Evolutionary conservation across 2,888 invertebrate genomes (phyloP).

Genomic region (Hemistola chrysoprasaria): DNA sequence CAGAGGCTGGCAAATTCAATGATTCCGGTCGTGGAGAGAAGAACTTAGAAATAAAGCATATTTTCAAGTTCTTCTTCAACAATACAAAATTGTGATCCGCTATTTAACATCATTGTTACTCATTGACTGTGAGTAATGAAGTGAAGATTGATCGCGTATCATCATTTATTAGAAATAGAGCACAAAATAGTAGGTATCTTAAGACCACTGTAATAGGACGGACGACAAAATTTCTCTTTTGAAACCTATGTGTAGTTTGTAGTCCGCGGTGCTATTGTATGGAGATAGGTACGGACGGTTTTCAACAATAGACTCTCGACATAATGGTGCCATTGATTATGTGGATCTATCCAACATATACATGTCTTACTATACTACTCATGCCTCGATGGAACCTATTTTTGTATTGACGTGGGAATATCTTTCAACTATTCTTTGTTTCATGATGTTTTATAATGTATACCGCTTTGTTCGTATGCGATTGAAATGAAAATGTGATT

Average conservation of each 20-base stretch:
- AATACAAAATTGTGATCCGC: no score
- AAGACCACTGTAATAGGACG: slow-evolving; percentile 32
- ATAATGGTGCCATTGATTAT: slow-evolving; percentile 78
- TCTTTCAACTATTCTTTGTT: slow-evolving; percentile 29
- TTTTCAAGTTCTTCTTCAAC: no score
- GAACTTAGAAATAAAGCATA: no score
- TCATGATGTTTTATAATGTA: slow-evolving; percentile 12
- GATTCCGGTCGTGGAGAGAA: no score
- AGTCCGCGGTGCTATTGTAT: slow-evolving; percentile 62
- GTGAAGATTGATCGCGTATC: no score
- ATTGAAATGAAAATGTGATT: slow-evolving; percentile 19
- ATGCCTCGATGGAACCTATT: slow-evolving; percentile 35
- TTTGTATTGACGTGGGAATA: slow-evolving; percentile 39
- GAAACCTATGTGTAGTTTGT: slow-evolving; percentile 42
- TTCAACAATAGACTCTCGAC: slow-evolving; percentile 72
- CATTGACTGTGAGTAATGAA: no score
- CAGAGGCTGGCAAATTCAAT: no score
- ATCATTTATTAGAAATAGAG: not conserved
- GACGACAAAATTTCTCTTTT: slow-evolving; percentile 60
- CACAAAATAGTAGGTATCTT: slow-evolving; percentile 2
- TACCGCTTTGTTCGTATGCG: slow-evolving; percentile 15
- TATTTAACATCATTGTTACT: no score
- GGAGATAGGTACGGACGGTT: slow-evolving; percentile 70
- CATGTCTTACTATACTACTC: slow-evolving; percentile 54
- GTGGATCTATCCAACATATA: slow-evolving; percentile 52